These are phyloP conservation scores for Drosophila cracens DNA, from an alignment of 2,888 invertebrate genomes.

Conservation along the genomic window DNA sequence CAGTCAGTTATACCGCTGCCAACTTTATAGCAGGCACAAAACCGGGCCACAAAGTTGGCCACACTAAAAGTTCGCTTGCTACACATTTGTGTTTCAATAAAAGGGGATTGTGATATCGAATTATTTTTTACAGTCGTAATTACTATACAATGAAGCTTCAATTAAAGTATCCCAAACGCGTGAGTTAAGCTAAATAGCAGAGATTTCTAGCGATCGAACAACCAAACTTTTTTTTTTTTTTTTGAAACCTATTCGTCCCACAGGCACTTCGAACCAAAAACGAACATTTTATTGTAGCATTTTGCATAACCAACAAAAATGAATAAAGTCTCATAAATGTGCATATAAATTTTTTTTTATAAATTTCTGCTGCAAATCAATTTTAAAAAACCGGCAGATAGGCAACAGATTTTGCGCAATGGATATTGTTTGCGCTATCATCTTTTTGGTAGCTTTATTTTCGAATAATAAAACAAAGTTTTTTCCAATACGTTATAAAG, in stretches of 20 bases:
- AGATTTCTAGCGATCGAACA: background rate
- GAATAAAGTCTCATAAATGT: background rate
- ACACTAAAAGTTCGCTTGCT: background rate
- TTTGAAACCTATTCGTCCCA: background rate
- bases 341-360: background rate
- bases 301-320: background rate
- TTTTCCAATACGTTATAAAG: no score
- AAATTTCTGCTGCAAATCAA: background rate
- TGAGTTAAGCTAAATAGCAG: background rate
- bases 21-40: conserved; percentile 14
- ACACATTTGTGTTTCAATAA: background rate
- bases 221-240: background rate
- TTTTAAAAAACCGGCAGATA: background rate
- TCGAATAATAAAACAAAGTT: no score
- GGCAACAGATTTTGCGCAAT: background rate
- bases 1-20: conserved; percentile 10
- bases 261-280: background rate
- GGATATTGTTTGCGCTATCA: background rate
- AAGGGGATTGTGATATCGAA: background rate
- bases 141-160: background rate
- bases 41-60: conserved; percentile 14
- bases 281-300: background rate
- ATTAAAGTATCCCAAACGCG: background rate
- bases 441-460: no score
- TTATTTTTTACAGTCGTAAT: background rate